Conservation (phyloP, 2,888 invertebrate genomes). For the Melieria omissa region DNA sequence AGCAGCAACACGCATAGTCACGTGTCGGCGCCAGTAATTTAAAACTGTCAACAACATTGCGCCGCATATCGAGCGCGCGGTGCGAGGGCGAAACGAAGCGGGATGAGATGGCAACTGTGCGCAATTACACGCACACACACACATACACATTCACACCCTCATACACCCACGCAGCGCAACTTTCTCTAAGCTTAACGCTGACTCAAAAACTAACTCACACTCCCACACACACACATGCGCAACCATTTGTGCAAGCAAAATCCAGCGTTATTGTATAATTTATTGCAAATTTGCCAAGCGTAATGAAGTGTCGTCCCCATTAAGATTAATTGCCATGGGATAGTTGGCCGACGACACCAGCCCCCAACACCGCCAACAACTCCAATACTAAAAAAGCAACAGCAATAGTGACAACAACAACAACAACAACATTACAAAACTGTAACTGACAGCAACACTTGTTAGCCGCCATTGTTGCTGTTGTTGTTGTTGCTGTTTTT, state of each 20-base stretch:
- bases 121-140: neutral
- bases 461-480: too few species aligned
- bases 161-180: slow-evolving; percentile 11
- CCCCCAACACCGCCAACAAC: neutral
- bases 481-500: too few species aligned
- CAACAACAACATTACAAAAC: too few species aligned
- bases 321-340: slow-evolving; percentile 35
- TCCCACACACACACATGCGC: neutral
- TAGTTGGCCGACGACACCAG: slow-evolving; percentile 16
- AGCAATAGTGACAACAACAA: too few species aligned
- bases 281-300: slow-evolving; percentile 37
- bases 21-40: slow-evolving; percentile 53
- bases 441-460: too few species aligned
- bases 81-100: neutral
- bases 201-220: neutral
- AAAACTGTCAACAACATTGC: slow-evolving; percentile 56
- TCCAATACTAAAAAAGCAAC: too few species aligned
- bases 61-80: slow-evolving; percentile 17
- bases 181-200: too few species aligned
- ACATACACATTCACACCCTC: neutral
- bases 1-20: slow-evolving; percentile 18
- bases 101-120: neutral
- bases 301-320: slow-evolving; percentile 38
- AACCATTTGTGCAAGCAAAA: slow-evolving; percentile 5
- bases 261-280: slow-evolving; percentile 29